These are phyloP conservation scores for Molorchus minor DNA, from an alignment of 2,888 invertebrate species.

Conservation along the genomic window DNA sequence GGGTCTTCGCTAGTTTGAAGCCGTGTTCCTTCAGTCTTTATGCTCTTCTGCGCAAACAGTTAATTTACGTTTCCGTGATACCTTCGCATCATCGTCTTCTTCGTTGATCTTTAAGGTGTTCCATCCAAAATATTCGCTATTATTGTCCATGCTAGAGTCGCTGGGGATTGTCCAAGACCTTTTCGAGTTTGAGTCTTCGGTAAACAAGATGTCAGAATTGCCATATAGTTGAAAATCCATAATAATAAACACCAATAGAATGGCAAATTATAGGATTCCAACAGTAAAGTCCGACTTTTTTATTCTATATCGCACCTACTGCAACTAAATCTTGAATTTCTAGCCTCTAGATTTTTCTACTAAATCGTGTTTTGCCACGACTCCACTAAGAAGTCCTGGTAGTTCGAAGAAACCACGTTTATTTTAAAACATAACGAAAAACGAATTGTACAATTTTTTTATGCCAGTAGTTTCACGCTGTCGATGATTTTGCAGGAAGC, in stretches of 20 bases:
- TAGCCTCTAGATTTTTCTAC: slow-evolving; percentile 18
- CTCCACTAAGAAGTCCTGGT: slow-evolving; percentile 30
- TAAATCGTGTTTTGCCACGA: background rate
- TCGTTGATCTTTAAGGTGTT: slow-evolving; percentile 58
- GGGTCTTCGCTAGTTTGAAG: slow-evolving; percentile 45
- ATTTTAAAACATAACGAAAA: slow-evolving; percentile 85
- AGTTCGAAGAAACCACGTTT: background rate
- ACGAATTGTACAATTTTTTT: slow-evolving; percentile 87
- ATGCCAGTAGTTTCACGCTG: slow-evolving; percentile 86
- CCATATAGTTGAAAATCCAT: slow-evolving; percentile 63
- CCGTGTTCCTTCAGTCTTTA: slow-evolving; percentile 30
- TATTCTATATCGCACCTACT: background rate
- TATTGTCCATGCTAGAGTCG: slow-evolving; percentile 56
- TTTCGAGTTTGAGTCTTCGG: slow-evolving; percentile 52
- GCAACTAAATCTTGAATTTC: slow-evolving; percentile 2
- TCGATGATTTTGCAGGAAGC: slow-evolving; percentile 81
- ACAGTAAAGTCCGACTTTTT: background rate
- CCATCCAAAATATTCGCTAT: slow-evolving; percentile 61
- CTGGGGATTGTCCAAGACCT: slow-evolving; percentile 56
- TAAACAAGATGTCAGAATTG: slow-evolving; percentile 53
- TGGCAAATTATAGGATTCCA: slow-evolving; percentile 11
- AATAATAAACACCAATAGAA: slow-evolving; percentile 42
- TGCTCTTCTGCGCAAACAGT: slow-evolving; percentile 27
- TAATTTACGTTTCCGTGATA: slow-evolving; percentile 48
- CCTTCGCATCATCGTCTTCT: slow-evolving; percentile 40